Conservation (phyloP, 2,888 invertebrate genomes). For the Trissoscelio sp. region DNA sequence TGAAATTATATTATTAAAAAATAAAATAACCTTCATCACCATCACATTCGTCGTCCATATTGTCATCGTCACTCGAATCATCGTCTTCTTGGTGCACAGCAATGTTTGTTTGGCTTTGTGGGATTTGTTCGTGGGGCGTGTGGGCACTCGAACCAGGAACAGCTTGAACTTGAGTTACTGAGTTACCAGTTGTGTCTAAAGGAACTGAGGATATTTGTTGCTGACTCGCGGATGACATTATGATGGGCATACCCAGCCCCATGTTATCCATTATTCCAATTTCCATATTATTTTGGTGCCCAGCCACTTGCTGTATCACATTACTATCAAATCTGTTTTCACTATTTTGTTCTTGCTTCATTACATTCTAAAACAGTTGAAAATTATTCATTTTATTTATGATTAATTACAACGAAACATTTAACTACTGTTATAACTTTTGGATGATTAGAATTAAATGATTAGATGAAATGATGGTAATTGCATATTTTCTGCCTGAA, state of each 20-base stretch:
- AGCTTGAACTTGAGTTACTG: constrained; percentile 79
- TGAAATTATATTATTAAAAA: too few species aligned
- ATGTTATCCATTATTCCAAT: constrained; percentile 81
- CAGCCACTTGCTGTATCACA: constrained; percentile 79
- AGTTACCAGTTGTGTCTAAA: constrained; percentile 78
- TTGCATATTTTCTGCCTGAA: too few species aligned
- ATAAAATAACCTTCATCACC: constrained; percentile 80
- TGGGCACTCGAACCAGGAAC: constrained; percentile 80
- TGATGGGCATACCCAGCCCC: constrained; percentile 79
- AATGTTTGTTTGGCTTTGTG: constrained; percentile 75
- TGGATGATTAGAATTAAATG: too few species aligned
- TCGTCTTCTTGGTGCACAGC: constrained; percentile 77
- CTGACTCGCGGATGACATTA: constrained; percentile 76
- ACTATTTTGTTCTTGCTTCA: constrained; percentile 80
- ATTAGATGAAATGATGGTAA: too few species aligned
- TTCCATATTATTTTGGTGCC: constrained; percentile 80
- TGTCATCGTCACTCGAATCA: constrained; percentile 80
- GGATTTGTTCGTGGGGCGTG: constrained; percentile 77
- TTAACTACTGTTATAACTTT: too few species aligned
- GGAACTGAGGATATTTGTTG: constrained; percentile 82
- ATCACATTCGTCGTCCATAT: constrained; percentile 81
- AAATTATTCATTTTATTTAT: too few species aligned
- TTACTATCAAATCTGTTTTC: constrained; percentile 80
- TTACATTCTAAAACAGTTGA: constrained; percentile 74
- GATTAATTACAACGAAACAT: too few species aligned